Evolutionary conservation across 37 sponge, comb jelly and placozoan genomes (phyloP).

Genomic region (Petrosia ficiformis): DNA sequence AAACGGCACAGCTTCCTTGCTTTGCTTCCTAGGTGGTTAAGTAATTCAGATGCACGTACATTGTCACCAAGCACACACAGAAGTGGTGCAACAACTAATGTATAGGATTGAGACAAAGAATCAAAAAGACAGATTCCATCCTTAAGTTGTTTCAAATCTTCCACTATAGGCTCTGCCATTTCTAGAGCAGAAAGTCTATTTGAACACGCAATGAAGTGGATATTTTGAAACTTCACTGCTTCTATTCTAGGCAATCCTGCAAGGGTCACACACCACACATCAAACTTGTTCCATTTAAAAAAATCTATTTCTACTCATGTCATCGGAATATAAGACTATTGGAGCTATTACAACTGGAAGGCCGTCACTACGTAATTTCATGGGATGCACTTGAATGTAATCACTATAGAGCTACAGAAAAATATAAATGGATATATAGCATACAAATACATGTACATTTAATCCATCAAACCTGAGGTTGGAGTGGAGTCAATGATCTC

Average conservation of each 20-base stretch:
- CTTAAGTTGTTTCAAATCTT: neutral
- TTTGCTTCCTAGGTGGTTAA: no score
- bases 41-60: no score
- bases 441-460: no score
- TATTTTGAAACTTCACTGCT: neutral
- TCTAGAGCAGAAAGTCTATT: neutral
- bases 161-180: neutral
- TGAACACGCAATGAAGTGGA: neutral
- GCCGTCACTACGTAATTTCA: neutral
- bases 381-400: constrained; percentile 1
- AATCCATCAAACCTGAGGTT: no score
- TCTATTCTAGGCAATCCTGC: constrained; percentile 10
- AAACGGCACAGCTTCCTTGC: no score
- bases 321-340: constrained; percentile 11
- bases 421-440: no score
- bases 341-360: constrained; percentile 6
- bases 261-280: constrained; percentile 14
- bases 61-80: no score
- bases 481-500: no score
- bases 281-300: constrained; percentile 21
- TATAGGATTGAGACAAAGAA: neutral
- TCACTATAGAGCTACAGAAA: neutral
- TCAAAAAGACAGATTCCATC: neutral
- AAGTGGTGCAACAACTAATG: neutral
- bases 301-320: constrained; percentile 16